phyloP scores from a whole-genome alignment of 2,797 vertebrate genomes.

The Valencia hispanica region DNA sequence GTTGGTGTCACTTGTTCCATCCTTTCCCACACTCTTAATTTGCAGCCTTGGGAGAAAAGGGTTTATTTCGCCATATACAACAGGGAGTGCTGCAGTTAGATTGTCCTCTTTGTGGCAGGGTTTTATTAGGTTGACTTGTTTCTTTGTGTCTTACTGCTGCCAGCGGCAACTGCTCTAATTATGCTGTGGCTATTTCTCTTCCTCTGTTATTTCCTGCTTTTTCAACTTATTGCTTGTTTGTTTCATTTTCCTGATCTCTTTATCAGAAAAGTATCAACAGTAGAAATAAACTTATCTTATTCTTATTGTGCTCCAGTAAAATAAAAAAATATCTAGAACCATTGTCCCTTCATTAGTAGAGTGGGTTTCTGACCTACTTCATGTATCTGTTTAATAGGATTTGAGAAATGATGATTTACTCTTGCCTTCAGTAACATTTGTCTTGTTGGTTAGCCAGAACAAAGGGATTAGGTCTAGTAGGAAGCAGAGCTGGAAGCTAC shows the following conservation, averaged over 20 bases:
- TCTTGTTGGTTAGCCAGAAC: background rate
- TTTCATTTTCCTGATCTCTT: background rate
- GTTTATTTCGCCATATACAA: conserved; percentile 36
- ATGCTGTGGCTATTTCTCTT: conserved; percentile 37
- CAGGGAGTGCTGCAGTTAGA: conserved; percentile 22
- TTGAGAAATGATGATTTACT: background rate
- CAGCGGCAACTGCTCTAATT: conserved; percentile 45
- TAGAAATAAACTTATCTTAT: background rate
- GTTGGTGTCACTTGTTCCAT: conserved; percentile 19
- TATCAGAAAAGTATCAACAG: too few species aligned
- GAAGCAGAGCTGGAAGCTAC: background rate
- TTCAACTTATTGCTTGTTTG: conserved; percentile 6
- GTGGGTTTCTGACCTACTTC: background rate
- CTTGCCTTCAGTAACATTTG: background rate
- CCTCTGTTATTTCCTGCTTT: conserved; percentile 9
- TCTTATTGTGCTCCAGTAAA: too few species aligned
- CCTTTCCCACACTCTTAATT: conserved; percentile 21
- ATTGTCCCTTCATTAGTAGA: background rate
- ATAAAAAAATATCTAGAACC: too few species aligned
- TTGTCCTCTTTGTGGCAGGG: conserved; percentile 47
- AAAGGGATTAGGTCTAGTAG: too few species aligned
- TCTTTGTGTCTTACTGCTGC: conserved; percentile 25
- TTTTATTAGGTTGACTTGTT: conserved; percentile 54
- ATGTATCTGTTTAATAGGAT: background rate
- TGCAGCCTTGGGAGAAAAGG: conserved; percentile 18